Base-by-base conservation (phyloP, 2,113 vertebrate genomes). In the Tympanuchus pallidicinctus region DNA sequence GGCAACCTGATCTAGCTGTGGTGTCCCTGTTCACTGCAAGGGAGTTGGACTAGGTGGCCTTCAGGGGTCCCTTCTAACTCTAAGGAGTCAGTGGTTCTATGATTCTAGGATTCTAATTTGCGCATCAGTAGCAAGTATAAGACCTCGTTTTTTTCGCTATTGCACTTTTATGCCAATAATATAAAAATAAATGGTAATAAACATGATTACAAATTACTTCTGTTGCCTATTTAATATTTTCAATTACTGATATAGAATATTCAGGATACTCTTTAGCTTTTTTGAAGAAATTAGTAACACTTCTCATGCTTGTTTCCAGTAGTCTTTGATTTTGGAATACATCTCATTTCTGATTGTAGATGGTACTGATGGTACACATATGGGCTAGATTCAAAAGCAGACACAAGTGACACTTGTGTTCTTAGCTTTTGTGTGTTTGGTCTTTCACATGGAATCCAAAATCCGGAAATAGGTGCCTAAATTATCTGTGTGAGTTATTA, bases 121-220 rank as follows among this genome's bases (percentile, higher is more conserved):
- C 32, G 4, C 20, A 9, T 65, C 20, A 80, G 0, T 22, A 73
- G 4, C 16, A 64, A 42, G 1, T 64, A 9, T 4, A 75, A 32
- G 6, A 2, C 11, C 42, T 57, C 5, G 2, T 69, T 7, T 66
- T 74, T 21, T 82, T 63, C 88, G 13, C 15, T 13, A n/a, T 73
- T 72, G 30, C 60, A 10, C 7, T 27, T 76, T 72, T 9, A 8
- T 69, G 5, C 11, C 4, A 57, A 1, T 67, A 50, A 32, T 1
- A 0, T 48, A 19, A 59, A 75, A 28, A 20, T 2, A 43, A 20
- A 2, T 32, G 8, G 16, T 3, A 56, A 3, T 27, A 3, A 67
- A 6, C 6, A 17, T 18, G 64, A 60, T 30, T 64, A 34, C 54
- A 88, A 52, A 5, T 8, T 56, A 13, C 1, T 63, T 8, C 16